These are phyloP conservation scores for Aplysina aerophoba DNA, from an alignment of 37 sponge, comb jelly and placozoan genomes.

Conservation along the genomic window DNA sequence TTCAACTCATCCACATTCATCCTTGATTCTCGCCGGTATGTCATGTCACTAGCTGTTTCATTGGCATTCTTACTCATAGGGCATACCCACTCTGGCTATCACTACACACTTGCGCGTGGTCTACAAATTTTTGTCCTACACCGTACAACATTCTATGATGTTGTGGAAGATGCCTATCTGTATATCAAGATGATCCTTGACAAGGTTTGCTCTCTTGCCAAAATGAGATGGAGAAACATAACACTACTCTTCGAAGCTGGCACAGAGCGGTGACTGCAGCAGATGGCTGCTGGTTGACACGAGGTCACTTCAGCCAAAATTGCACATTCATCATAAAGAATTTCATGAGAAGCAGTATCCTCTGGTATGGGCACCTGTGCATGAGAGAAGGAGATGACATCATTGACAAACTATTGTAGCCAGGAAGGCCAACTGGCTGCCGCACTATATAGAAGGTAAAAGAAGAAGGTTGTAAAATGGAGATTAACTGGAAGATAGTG, in stretches of 20 bases:
- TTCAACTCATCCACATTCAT: slow-evolving; percentile 23
- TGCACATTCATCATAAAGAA: slow-evolving; percentile 19
- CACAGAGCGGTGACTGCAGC: slow-evolving; percentile 45
- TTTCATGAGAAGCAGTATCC: not conserved
- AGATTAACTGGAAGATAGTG: slow-evolving; percentile 46
- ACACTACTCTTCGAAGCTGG: slow-evolving; percentile 44
- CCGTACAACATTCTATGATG: not conserved
- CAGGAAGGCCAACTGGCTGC: slow-evolving; percentile 49
- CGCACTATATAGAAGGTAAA: slow-evolving; percentile 35
- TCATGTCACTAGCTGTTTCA: not conserved
- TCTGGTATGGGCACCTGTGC: slow-evolving; percentile 48
- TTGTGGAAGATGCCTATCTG: slow-evolving; percentile 1
- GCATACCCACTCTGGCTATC: slow-evolving; percentile 27
- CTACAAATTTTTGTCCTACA: slow-evolving; percentile 13
- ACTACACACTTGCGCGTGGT: slow-evolving; percentile 9
- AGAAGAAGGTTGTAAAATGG: slow-evolving; percentile 30
- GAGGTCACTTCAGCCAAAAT: slow-evolving; percentile 27
- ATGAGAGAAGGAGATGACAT: slow-evolving; percentile 36
- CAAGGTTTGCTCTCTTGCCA: slow-evolving; percentile 38
- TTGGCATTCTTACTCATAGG: slow-evolving; percentile 49
- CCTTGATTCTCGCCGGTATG: not conserved
- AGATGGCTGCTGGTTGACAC: slow-evolving; percentile 44
- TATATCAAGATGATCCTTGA: slow-evolving; percentile 35
- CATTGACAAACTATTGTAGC: slow-evolving; percentile 19
- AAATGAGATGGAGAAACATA: slow-evolving; percentile 42